These are phyloP conservation scores for Haplochromis vanheusdeni DNA, from an alignment of 2,113 vertebrate species.

Conservation along the genomic window DNA sequence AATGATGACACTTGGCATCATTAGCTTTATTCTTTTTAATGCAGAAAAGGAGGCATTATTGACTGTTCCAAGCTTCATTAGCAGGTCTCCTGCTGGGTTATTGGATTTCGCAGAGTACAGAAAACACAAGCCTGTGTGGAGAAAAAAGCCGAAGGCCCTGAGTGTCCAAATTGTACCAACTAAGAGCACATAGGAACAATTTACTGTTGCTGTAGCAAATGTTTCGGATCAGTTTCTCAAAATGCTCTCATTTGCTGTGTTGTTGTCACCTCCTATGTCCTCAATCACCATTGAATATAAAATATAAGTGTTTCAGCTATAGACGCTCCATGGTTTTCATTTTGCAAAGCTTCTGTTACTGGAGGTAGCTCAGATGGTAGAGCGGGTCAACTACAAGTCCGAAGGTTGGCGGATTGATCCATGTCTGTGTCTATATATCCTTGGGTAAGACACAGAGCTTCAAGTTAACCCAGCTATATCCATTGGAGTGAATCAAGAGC, in stretches of 20 bases:
- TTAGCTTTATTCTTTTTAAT: not conserved
- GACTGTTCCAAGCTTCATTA: not conserved
- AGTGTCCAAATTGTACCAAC: conserved; percentile 23
- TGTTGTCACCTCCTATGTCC: not conserved
- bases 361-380: not conserved
- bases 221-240: not conserved
- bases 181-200: conserved; percentile 15
- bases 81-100: not conserved
- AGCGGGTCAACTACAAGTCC: not conserved
- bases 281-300: not conserved
- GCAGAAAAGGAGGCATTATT: not conserved
- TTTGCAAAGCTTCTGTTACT: not conserved
- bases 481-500: not conserved
- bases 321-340: not conserved
- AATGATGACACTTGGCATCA: not conserved
- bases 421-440: not conserved
- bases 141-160: not conserved
- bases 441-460: not conserved
- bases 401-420: not conserved
- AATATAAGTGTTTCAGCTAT: not conserved
- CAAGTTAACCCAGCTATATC: not conserved
- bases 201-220: conserved; percentile 43
- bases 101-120: not conserved
- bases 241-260: not conserved
- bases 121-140: not conserved